Evolutionary conservation across 2,113 vertebrate genomes (phyloP).

Genomic region (Phylloscopus trochiloides): DNA sequence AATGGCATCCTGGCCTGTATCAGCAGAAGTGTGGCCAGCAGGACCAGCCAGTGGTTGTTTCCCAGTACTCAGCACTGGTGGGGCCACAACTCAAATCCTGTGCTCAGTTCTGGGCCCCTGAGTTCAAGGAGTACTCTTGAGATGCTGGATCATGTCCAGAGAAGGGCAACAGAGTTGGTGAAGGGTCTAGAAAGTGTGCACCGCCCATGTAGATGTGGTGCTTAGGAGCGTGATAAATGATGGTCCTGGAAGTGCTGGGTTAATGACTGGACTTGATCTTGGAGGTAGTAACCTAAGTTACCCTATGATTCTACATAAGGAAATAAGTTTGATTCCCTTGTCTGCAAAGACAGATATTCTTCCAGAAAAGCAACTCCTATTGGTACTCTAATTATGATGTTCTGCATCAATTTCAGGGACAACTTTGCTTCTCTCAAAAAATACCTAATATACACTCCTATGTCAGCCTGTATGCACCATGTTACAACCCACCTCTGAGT

Average conservation of each 20-base stretch:
- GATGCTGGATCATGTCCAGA: neutral
- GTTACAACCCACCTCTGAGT: neutral
- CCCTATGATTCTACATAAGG: neutral
- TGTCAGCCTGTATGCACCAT: neutral
- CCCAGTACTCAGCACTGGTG: rapidly evolving
- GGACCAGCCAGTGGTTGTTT: rapidly evolving
- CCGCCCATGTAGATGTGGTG: neutral
- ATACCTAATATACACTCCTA: neutral
- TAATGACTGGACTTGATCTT: neutral
- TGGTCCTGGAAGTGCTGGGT: neutral
- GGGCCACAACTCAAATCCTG: rapidly evolving
- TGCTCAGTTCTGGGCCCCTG: neutral
- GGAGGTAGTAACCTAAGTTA: neutral
- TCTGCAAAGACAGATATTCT: neutral
- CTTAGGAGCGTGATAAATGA: neutral
- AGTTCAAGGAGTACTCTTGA: neutral
- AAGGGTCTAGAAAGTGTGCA: neutral
- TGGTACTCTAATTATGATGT: neutral
- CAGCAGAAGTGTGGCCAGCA: neutral
- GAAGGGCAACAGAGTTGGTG: neutral
- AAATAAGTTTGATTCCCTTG: neutral
- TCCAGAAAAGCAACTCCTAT: neutral
- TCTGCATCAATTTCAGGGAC: neutral
- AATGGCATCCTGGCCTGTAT: neutral
- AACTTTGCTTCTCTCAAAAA: neutral